Percentiles rank a stretch among this genome's conserved stretches.
Conservation (phyloP, 2,113 vertebrate species). For the Nibea albiflora region DNA sequence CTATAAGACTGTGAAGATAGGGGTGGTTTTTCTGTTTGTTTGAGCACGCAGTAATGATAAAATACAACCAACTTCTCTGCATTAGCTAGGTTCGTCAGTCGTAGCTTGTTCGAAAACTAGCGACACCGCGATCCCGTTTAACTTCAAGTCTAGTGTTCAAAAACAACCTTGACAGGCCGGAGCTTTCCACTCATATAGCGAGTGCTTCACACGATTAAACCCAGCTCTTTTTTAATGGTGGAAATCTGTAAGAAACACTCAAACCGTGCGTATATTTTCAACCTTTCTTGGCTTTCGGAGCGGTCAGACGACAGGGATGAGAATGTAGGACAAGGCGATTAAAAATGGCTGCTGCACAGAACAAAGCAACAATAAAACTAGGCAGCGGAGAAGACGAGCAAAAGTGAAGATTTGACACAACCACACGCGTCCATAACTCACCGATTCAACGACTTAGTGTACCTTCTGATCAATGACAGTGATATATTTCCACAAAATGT, state of each 20-base stretch:
- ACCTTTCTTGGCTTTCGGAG: slow-evolving; percentile 28
- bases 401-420: slow-evolving; percentile 1
- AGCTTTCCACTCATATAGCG: background rate
- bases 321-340: slow-evolving; percentile 83
- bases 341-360: slow-evolving; percentile 88
- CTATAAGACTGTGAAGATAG: fast-evolving
- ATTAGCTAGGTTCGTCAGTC: slow-evolving; percentile 29
- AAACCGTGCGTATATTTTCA: slow-evolving; percentile 12
- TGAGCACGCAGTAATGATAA: background rate
- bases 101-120: slow-evolving; percentile 51
- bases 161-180: slow-evolving; percentile 46
- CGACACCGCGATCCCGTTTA: slow-evolving; percentile 42
- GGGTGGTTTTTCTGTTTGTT: background rate
- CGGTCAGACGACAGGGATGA: slow-evolving; percentile 58
- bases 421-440: slow-evolving; percentile 67
- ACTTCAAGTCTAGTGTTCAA: slow-evolving; percentile 45
- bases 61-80: background rate
- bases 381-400: slow-evolving; percentile 59
- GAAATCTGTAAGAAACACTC: background rate
- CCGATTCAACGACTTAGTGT: slow-evolving; percentile 72
- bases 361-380: slow-evolving; percentile 87
- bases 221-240: no score
- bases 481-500: slow-evolving; percentile 74
- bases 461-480: slow-evolving; percentile 56
- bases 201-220: background rate